A percentile compares a stretch with the other conserved stretches of the same genome.
These are phyloP conservation scores for Cathartes aura DNA, from an alignment of 2,113 vertebrate genomes.

Conservation along the genomic window DNA sequence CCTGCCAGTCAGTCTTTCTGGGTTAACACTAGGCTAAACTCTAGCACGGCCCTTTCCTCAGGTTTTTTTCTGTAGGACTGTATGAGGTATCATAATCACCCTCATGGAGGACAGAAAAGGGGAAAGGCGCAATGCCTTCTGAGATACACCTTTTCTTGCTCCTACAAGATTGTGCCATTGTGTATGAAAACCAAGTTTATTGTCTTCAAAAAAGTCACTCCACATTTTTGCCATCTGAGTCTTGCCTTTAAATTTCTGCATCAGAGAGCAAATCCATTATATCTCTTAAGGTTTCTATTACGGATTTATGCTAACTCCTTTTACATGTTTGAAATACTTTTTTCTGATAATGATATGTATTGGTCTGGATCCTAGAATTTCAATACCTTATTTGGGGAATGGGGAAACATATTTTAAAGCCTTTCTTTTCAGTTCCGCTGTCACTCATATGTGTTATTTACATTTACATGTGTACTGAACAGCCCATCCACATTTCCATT, in stretches of 20 bases:
- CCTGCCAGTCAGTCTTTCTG: neutral
- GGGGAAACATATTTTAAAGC: neutral
- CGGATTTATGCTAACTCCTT: neutral
- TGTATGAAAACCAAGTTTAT: neutral
- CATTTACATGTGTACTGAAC: slow-evolving; percentile 7
- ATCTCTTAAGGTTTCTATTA: neutral
- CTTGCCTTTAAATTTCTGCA: neutral
- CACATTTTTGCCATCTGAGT: neutral
- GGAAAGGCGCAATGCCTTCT: neutral
- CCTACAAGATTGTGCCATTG: neutral
- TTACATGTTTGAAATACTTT: neutral
- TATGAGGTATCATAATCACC: neutral
- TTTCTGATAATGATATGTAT: neutral
- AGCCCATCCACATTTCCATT: slow-evolving; percentile 15
- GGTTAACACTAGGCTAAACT: neutral
- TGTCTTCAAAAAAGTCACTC: neutral
- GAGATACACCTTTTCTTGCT: neutral
- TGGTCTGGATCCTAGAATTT: neutral
- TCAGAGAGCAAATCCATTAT: neutral
- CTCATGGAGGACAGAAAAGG: neutral
- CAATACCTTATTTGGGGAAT: neutral
- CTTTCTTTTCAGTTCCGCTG: neutral
- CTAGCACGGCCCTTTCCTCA: neutral
- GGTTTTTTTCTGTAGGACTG: neutral
- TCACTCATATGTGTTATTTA: neutral